phyloP scores from a whole-genome alignment of 2,888 invertebrate species.

The Abrostola triplasia region DNA sequence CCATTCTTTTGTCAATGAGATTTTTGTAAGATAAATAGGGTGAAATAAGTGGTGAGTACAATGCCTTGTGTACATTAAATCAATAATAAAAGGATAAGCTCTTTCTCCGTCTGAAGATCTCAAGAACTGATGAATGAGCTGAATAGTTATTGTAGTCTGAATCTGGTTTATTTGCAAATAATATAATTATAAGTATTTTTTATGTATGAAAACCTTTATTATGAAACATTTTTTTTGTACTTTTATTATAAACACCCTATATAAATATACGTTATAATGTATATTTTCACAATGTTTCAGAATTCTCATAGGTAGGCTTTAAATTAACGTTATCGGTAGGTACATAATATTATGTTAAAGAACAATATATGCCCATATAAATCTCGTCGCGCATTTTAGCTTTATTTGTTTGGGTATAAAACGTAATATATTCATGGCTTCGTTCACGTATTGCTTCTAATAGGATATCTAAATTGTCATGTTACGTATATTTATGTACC shows the following conservation, averaged over 20 bases:
- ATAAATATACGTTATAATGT: too few species aligned
- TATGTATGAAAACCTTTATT: too few species aligned
- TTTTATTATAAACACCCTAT: too few species aligned
- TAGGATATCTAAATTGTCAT: constrained; percentile 15
- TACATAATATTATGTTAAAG: too few species aligned
- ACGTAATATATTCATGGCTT: background rate
- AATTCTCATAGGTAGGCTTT: too few species aligned
- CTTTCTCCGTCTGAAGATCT: background rate
- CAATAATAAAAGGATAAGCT: background rate
- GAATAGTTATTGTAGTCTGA: too few species aligned
- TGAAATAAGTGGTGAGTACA: background rate
- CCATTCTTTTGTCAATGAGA: constrained; percentile 30
- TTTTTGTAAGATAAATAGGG: constrained; percentile 25
- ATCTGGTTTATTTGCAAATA: too few species aligned
- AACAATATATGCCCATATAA: background rate
- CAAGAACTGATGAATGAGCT: too few species aligned
- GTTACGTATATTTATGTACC: constrained; percentile 33
- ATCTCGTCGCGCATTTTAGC: background rate
- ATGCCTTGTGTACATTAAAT: constrained; percentile 15
- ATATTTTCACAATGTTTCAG: too few species aligned
- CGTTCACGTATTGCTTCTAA: constrained; percentile 1
- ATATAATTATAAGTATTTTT: too few species aligned
- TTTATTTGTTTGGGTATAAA: background rate
- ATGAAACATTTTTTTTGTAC: too few species aligned
- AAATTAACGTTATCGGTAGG: too few species aligned